These are phyloP conservation scores for Himalopsyche japonica DNA, from an alignment of 2,888 invertebrate species.

Conservation along the genomic window DNA sequence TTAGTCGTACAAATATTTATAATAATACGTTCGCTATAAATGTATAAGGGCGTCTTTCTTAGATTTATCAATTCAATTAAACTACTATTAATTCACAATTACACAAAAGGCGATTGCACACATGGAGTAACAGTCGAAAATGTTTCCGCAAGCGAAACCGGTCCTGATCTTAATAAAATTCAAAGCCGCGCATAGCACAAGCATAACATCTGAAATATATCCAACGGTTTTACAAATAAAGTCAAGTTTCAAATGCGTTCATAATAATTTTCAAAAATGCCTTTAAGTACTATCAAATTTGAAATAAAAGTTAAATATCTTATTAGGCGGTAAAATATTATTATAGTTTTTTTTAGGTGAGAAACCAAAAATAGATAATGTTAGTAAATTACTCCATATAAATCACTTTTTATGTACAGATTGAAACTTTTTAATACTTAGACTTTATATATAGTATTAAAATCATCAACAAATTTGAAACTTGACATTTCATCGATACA, in stretches of 20 bases:
- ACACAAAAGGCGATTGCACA: conserved; percentile 33
- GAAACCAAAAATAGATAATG: no score
- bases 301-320: no score
- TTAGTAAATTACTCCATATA: no score
- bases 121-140: not conserved
- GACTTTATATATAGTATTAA: no score
- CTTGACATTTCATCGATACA: no score
- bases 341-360: no score
- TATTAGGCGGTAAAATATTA: no score
- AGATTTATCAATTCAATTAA: conserved; percentile 3
- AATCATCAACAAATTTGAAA: no score
- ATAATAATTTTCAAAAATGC: not conserved
- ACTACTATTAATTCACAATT: conserved; percentile 12
- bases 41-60: conserved; percentile 14
- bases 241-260: not conserved
- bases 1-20: conserved; percentile 33
- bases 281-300: no score
- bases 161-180: conserved; percentile 11
- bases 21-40: conserved; percentile 26
- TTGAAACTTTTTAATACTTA: no score
- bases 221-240: not conserved
- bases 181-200: not conserved
- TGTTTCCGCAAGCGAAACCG: not conserved
- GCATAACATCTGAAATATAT: not conserved
- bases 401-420: no score